A percentile compares a stretch with the other conserved stretches of the same genome.
Evolutionary conservation across 2,888 invertebrate species (phyloP).

Genomic region (Lasius fuliginosus): DNA sequence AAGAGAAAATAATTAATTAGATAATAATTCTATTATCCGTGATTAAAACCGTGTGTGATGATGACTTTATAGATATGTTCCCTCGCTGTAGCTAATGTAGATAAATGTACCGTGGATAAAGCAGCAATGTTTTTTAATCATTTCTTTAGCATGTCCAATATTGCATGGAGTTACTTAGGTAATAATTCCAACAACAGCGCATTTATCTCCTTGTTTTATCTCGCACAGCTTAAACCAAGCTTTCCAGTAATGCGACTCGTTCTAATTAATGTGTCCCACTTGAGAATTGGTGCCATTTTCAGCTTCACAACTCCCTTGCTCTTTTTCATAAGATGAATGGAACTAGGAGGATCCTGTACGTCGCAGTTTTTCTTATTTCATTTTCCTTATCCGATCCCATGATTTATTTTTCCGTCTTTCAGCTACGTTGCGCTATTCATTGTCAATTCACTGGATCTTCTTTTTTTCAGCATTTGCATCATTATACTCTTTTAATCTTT

Average conservation of each 20-base stretch:
- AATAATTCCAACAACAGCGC: not conserved
- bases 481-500: not conserved
- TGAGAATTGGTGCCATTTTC: constrained; percentile 22
- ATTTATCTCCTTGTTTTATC: not conserved
- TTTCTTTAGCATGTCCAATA: constrained; percentile 1
- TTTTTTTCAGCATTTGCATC: not conserved
- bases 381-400: not conserved
- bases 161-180: not conserved
- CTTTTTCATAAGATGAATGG: constrained; percentile 12
- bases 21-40: not conserved
- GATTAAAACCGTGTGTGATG: not conserved
- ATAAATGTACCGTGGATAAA: not conserved
- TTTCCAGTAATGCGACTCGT: not conserved
- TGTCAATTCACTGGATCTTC: not conserved
- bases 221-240: constrained; percentile 19
- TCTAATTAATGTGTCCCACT: constrained; percentile 34
- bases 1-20: constrained; percentile 13
- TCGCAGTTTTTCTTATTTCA: constrained; percentile 26
- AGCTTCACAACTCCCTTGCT: not conserved
- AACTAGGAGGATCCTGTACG: not conserved
- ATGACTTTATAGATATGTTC: not conserved
- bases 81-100: not conserved
- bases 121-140: not conserved
- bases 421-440: not conserved
- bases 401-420: constrained; percentile 5